These are phyloP conservation scores for Drosophila ogumai DNA, from an alignment of 1,140 invertebrate genomes.

Conservation along the genomic window DNA sequence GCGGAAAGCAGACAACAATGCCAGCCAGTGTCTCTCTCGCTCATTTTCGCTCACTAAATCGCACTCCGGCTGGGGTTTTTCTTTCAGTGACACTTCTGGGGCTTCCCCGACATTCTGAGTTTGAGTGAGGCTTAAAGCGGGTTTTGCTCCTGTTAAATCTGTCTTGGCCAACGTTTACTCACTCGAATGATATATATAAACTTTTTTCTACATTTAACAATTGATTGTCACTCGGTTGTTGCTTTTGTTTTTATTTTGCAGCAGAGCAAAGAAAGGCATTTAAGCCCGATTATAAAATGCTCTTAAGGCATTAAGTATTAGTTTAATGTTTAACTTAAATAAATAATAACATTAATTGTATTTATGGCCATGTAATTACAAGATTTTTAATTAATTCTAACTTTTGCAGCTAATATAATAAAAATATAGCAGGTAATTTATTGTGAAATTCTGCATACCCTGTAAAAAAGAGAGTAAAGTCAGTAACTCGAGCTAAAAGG, in stretches of 20 bases:
- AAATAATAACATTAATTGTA: not conserved
- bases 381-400: not conserved
- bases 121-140: slow-evolving; percentile 43
- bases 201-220: slow-evolving; percentile 79
- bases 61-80: slow-evolving; percentile 18
- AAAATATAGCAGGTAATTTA: too few relatives aligned
- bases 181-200: slow-evolving; percentile 75
- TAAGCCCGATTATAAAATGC: slow-evolving; percentile 29
- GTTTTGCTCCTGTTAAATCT: slow-evolving; percentile 49
- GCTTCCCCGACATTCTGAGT: slow-evolving; percentile 34
- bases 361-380: not conserved
- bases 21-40: slow-evolving; percentile 17
- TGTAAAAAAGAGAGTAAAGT: not conserved
- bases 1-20: slow-evolving; percentile 35
- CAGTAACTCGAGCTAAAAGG: slow-evolving; percentile 68
- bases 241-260: slow-evolving; percentile 10
- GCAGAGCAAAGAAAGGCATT: not conserved
- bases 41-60: slow-evolving; percentile 13
- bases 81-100: slow-evolving; percentile 53
- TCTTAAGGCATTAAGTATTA: not conserved
- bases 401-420: not conserved
- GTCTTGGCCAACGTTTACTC: slow-evolving; percentile 64
- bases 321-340: slow-evolving; percentile 2
- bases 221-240: slow-evolving; percentile 73
- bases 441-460: not conserved